A percentile compares a stretch with the other conserved stretches of the same genome.
These are phyloP conservation scores for Chaetodon trifascialis DNA, from an alignment of 2,113 vertebrate species.

Conservation along the genomic window DNA sequence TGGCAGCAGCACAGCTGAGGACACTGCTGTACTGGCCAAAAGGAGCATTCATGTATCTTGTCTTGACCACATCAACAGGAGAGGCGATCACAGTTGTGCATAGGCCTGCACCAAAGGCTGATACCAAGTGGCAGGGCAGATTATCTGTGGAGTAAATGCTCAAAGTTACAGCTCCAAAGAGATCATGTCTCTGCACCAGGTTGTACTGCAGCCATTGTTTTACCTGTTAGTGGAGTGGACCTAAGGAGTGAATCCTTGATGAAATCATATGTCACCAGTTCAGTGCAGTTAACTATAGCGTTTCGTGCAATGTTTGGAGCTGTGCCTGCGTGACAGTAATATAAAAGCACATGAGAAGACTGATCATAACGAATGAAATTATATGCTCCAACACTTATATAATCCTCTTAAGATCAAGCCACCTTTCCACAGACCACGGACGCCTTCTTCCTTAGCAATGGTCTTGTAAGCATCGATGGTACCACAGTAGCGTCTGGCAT, in stretches of 20 bases:
- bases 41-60: constrained; percentile 93
- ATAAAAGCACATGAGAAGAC: neutral
- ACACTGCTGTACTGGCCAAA: constrained; percentile 85
- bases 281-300: constrained; percentile 87
- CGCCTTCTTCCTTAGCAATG: constrained; percentile 89
- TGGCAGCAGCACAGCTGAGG: constrained; percentile 86
- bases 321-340: constrained; percentile 72
- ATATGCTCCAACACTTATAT: neutral
- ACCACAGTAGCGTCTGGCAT: constrained; percentile 84
- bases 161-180: neutral
- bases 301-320: constrained; percentile 85
- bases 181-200: neutral
- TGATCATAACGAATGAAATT: neutral
- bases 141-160: constrained; percentile 81
- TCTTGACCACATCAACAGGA: constrained; percentile 93
- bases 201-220: constrained; percentile 3
- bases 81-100: constrained; percentile 92
- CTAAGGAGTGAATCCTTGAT: constrained; percentile 84
- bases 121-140: constrained; percentile 91
- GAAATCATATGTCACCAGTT: constrained; percentile 87
- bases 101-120: constrained; percentile 92
- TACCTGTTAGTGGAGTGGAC: constrained; percentile 82
- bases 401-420: neutral
- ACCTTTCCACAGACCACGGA: constrained; percentile 92
- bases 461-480: constrained; percentile 91